These are phyloP conservation scores for Oryctolagus cuniculus DNA, from an alignment of 2,113 vertebrate species.

Conservation along the genomic window DNA sequence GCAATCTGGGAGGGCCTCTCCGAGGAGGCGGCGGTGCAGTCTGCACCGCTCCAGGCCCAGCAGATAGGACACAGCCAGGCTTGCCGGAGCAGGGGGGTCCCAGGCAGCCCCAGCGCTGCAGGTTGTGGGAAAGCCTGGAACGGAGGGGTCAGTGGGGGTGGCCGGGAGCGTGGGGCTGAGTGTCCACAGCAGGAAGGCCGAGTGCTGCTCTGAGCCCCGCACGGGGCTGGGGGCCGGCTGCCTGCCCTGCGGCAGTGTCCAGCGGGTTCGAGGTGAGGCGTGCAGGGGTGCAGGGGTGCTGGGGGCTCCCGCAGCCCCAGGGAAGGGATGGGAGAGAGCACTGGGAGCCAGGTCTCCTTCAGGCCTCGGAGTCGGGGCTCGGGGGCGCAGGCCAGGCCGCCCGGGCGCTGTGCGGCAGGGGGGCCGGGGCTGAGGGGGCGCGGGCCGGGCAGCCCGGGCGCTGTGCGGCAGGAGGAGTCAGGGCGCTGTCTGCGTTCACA, in stretches of 20 bases:
- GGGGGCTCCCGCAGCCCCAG: no score
- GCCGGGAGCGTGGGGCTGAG: background rate
- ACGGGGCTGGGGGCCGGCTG: background rate
- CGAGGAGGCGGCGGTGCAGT: background rate
- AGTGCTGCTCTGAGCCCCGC: background rate
- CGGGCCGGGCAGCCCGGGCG: background rate
- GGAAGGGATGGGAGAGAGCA: no score
- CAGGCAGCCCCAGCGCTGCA: background rate
- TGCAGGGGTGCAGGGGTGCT: background rate
- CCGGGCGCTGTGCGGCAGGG: no score
- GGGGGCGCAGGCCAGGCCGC: no score
- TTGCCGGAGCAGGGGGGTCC: background rate
- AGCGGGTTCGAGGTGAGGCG: background rate
- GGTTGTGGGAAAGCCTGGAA: background rate
- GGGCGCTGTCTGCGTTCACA: no score
- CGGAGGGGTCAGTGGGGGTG: background rate
- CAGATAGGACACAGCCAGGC: no score
- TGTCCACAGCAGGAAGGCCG: background rate
- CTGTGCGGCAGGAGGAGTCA: background rate
- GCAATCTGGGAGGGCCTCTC: background rate
- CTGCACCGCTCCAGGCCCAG: rapidly evolving
- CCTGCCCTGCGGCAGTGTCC: conserved; percentile 51
- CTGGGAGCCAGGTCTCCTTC: background rate
- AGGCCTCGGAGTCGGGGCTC: background rate
- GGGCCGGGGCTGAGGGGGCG: background rate